These are phyloP conservation scores for Falco cherrug DNA, from an alignment of 2,797 vertebrate species.

Conservation along the genomic window DNA sequence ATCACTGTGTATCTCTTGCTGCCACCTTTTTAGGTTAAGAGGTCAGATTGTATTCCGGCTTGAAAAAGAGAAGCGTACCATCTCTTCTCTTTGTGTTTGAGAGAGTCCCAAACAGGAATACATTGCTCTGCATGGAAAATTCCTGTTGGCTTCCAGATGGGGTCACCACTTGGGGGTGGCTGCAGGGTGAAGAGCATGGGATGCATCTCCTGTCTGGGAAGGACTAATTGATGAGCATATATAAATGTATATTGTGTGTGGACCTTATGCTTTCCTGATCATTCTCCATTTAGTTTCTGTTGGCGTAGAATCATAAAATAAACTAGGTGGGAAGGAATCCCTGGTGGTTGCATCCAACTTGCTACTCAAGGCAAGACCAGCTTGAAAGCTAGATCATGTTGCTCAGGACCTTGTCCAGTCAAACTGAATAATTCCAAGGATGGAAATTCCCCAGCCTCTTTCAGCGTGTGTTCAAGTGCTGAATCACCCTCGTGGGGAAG, in stretches of 20 bases:
- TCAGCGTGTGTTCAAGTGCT: not conserved
- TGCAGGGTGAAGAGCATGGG: not conserved
- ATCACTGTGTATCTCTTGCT: not conserved
- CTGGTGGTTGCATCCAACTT: not conserved
- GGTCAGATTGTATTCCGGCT: not conserved
- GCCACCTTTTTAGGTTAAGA: not conserved
- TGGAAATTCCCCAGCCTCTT: not conserved
- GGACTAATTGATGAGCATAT: not conserved
- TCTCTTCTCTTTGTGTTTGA: not conserved
- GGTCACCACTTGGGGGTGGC: not conserved
- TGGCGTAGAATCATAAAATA: not conserved
- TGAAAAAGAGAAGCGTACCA: not conserved
- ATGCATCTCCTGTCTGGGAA: not conserved
- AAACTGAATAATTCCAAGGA: not conserved
- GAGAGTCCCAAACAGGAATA: not conserved
- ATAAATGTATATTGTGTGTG: not conserved
- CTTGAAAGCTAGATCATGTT: not conserved
- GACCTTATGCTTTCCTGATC: not conserved
- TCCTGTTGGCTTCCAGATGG: not conserved
- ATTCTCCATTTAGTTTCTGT: not conserved
- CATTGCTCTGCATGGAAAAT: not conserved
- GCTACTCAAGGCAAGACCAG: not conserved
- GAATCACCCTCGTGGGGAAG: not conserved
- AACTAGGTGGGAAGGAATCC: not conserved
- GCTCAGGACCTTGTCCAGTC: not conserved